phyloP scores from a whole-genome alignment of 37 sponge, comb jelly and placozoan genomes.

The Geodia barretti region DNA sequence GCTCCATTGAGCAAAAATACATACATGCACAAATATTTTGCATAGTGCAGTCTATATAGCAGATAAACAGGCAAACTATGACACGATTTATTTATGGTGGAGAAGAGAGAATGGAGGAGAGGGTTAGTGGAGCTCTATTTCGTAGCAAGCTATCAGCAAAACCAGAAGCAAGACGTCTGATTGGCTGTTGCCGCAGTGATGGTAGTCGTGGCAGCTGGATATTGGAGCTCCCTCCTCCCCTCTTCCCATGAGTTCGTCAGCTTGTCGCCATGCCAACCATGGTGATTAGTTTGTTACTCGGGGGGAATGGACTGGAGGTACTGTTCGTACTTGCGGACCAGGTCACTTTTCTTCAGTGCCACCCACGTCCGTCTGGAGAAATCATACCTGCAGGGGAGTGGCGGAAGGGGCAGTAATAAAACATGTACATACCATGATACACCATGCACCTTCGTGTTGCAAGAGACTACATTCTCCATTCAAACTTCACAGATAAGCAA shows the following conservation, averaged over 20 bases:
- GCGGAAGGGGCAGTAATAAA: neutral
- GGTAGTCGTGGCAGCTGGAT: neutral
- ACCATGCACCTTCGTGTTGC: too few species aligned
- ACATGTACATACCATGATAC: neutral
- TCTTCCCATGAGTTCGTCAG: neutral
- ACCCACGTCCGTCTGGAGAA: slow-evolving; percentile 52
- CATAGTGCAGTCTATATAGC: too few species aligned
- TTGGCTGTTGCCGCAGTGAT: neutral
- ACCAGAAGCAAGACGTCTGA: neutral
- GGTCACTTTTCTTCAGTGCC: slow-evolving; percentile 65
- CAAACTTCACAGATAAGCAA: too few species aligned
- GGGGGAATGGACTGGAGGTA: slow-evolving; percentile 14
- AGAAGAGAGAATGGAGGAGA: neutral
- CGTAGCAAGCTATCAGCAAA: too few species aligned
- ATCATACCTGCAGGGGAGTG: slow-evolving; percentile 37
- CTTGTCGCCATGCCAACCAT: neutral
- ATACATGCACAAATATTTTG: too few species aligned
- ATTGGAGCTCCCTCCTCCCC: neutral
- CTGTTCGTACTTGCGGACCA: slow-evolving; percentile 37
- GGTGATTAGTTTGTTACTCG: neutral
- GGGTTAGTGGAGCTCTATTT: too few species aligned
- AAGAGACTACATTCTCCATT: too few species aligned
- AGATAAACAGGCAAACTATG: too few species aligned
- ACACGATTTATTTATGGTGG: too few species aligned
- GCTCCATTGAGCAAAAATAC: too few species aligned